A percentile compares a stretch with the other conserved stretches of the same genome.
phyloP scores from a whole-genome alignment of 37 sponge, comb jelly and placozoan genomes.

The Chondrosia reniformis region DNA sequence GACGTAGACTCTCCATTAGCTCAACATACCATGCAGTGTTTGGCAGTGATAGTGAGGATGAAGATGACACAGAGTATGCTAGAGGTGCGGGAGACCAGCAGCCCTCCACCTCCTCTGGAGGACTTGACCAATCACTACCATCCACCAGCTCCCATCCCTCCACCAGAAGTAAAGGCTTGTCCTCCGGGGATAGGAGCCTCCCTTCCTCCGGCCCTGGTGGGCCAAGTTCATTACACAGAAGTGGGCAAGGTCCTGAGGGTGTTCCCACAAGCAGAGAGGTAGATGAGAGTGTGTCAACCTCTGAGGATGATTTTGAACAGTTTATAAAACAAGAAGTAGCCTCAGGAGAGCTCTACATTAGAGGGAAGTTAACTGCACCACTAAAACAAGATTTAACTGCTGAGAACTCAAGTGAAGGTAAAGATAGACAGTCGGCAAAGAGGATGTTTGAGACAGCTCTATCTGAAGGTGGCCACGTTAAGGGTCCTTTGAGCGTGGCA shows the following conservation, averaged over 20 bases:
- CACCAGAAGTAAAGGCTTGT: not conserved
- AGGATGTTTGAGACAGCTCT: not conserved
- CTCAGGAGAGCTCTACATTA: not conserved
- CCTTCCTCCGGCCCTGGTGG: not conserved
- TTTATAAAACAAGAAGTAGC: not conserved
- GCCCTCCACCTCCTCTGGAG: not conserved
- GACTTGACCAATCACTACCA: too few relatives aligned
- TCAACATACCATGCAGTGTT: not conserved
- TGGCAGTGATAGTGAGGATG: slow-evolving; percentile 21
- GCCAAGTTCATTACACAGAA: not conserved
- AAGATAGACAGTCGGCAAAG: not conserved
- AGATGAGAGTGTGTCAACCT: not conserved
- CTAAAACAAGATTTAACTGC: too few relatives aligned
- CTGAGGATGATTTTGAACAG: slow-evolving; percentile 17
- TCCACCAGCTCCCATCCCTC: too few relatives aligned
- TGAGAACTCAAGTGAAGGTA: not conserved
- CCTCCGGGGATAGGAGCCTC: not conserved
- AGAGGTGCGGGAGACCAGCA: not conserved
- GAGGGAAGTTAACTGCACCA: too few relatives aligned
- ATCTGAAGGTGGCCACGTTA: not conserved
- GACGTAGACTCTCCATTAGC: too few relatives aligned
- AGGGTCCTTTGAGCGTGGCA: not conserved
- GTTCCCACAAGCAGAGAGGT: not conserved
- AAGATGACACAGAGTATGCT: not conserved
- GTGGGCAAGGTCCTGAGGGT: not conserved